phyloP scores from a whole-genome alignment of 2,113 vertebrate genomes.

The Mirounga angustirostris region DNA sequence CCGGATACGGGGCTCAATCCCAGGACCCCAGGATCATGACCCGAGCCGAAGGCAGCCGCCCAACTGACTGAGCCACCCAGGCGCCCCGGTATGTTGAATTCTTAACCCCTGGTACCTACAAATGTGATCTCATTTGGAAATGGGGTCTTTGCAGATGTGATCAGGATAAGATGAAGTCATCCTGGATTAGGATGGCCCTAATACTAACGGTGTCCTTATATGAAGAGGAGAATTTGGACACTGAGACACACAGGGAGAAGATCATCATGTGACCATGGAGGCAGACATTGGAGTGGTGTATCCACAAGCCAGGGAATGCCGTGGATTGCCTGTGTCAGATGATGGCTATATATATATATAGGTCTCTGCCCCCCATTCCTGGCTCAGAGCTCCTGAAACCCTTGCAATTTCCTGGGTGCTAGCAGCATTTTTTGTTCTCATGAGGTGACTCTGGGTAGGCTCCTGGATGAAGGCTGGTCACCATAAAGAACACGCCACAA shows the following conservation, averaged over 20 bases:
- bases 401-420: neutral
- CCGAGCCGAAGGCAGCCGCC: no score
- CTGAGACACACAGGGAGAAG: neutral
- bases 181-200: neutral
- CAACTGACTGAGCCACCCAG: no score
- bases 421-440: neutral
- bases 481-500: neutral
- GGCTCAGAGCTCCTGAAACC: neutral
- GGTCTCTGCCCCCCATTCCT: neutral
- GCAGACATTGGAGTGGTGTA: neutral
- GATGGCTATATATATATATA: neutral
- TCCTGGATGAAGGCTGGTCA: neutral
- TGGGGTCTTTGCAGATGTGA: neutral
- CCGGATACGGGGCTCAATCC: no score
- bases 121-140: slow-evolving; percentile 34
- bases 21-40: no score
- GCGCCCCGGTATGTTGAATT: neutral
- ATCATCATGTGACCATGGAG: neutral
- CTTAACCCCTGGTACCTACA: neutral
- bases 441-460: neutral
- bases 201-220: neutral
- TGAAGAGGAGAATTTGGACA: neutral
- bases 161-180: neutral
- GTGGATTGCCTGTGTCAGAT: neutral
- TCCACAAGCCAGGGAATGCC: neutral